Conservation (phyloP, 2,888 invertebrate species). For the Eumerus sabulonum region DNA sequence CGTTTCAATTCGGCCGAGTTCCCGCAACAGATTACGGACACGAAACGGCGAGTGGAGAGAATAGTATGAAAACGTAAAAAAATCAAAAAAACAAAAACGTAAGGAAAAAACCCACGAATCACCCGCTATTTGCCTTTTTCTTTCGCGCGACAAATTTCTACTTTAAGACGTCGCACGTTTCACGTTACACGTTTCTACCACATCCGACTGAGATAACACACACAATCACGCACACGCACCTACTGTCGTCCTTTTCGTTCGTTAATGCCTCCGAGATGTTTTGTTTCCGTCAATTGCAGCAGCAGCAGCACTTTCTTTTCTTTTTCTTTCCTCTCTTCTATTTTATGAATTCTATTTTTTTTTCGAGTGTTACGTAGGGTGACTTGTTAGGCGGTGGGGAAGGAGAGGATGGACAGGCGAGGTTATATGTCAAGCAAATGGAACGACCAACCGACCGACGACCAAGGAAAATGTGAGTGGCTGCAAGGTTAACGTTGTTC, state of each 20-base stretch:
- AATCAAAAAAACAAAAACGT: too few relatives aligned
- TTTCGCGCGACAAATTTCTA: slow-evolving; percentile 12
- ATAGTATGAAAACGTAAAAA: too few relatives aligned
- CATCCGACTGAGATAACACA: neutral
- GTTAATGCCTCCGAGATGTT: slow-evolving; percentile 52
- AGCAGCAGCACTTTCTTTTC: slow-evolving; percentile 55
- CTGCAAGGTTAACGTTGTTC: slow-evolving; percentile 1
- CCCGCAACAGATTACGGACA: slow-evolving; percentile 31
- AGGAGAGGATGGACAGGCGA: slow-evolving; percentile 17
- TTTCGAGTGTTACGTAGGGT: too few relatives aligned
- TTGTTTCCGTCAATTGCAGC: slow-evolving; percentile 37
- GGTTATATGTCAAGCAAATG: slow-evolving; percentile 54
- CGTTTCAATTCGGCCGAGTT: slow-evolving; percentile 43
- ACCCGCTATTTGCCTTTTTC: slow-evolving; percentile 35
- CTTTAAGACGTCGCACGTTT: too few relatives aligned
- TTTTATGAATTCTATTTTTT: too few relatives aligned
- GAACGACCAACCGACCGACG: slow-evolving; percentile 12
- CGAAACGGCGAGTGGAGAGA: too few relatives aligned
- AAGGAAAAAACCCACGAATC: slow-evolving; percentile 16
- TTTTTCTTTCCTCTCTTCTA: slow-evolving; percentile 10
- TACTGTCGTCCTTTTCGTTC: slow-evolving; percentile 35
- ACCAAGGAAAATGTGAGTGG: slow-evolving; percentile 7
- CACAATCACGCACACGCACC: slow-evolving; percentile 34
- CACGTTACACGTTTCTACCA: too few relatives aligned
- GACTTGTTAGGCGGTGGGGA: too few relatives aligned